phyloP scores from a whole-genome alignment of 92 coral and sea anemone genomes.

The Actinernus sp. region DNA sequence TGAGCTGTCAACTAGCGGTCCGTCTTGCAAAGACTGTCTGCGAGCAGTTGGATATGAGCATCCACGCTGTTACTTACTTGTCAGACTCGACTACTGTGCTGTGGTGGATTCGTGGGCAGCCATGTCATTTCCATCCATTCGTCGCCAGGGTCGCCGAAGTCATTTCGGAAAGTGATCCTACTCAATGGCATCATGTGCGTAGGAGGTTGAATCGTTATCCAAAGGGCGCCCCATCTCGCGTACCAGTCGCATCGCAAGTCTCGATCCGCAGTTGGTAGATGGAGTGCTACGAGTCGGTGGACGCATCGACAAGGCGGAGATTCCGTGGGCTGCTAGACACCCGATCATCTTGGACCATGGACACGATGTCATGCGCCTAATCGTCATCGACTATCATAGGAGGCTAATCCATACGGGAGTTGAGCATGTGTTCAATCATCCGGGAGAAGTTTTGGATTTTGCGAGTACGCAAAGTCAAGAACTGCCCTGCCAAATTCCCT shows the following conservation, averaged over 20 bases:
- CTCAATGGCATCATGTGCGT: conserved; percentile 46
- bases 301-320: no score
- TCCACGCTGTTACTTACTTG: conserved; percentile 32
- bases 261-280: conserved; percentile 38
- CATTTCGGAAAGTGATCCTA: no score
- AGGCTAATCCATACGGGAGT: conserved; percentile 41
- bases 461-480: no score
- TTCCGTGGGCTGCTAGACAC: no score
- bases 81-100: conserved; percentile 36
- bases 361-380: no score
- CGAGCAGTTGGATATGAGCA: no score
- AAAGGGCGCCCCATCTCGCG: conserved; percentile 27
- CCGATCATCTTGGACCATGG: no score
- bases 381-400: conserved; percentile 28
- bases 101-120: conserved; percentile 33
- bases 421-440: conserved; percentile 49
- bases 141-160: conserved; percentile 17
- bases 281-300: no score
- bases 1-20: no score
- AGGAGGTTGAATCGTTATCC: conserved; percentile 9
- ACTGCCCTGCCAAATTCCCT: no score
- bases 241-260: conserved; percentile 27
- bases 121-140: conserved; percentile 11
- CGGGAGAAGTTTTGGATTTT: no score
- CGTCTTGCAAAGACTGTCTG: conserved; percentile 19